Percentiles rank a stretch among this genome's conserved stretches.
Conservation (phyloP, 2,888 invertebrate species). For the Leptopterna dolabrata region DNA sequence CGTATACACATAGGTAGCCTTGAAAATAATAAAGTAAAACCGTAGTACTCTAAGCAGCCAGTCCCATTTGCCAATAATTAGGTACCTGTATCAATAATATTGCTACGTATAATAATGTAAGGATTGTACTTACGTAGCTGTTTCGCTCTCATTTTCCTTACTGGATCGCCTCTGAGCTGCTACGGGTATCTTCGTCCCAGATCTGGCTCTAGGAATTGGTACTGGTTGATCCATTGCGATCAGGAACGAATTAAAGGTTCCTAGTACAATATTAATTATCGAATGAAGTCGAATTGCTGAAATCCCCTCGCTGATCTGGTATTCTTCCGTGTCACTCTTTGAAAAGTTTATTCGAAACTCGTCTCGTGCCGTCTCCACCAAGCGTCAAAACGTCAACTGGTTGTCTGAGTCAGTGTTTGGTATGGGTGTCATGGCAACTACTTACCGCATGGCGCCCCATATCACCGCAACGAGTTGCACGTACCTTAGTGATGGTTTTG, state of each 20-base stretch:
- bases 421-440: not conserved
- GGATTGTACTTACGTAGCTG: not conserved
- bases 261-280: not conserved
- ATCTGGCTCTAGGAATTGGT: not conserved
- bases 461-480: not conserved
- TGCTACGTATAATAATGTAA: not conserved
- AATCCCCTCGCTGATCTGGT: not conserved
- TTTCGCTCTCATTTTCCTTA: not conserved
- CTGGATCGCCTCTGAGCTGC: not conserved
- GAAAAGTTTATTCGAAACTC: not conserved
- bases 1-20: too few relatives aligned
- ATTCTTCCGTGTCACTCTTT: not conserved
- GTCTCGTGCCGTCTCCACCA: not conserved
- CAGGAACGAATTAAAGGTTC: not conserved
- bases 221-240: conserved; percentile 1
- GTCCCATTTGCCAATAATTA: not conserved
- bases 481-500: too few relatives aligned
- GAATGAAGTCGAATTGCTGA: not conserved
- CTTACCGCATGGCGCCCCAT: not conserved
- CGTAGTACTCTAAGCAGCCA: too few relatives aligned
- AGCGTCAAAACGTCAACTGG: not conserved
- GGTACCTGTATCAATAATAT: not conserved
- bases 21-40: too few relatives aligned
- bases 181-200: not conserved
- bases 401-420: not conserved